Base-by-base conservation (phyloP, 2,888 invertebrate genomes). In the Lissonota sp. region DNA sequence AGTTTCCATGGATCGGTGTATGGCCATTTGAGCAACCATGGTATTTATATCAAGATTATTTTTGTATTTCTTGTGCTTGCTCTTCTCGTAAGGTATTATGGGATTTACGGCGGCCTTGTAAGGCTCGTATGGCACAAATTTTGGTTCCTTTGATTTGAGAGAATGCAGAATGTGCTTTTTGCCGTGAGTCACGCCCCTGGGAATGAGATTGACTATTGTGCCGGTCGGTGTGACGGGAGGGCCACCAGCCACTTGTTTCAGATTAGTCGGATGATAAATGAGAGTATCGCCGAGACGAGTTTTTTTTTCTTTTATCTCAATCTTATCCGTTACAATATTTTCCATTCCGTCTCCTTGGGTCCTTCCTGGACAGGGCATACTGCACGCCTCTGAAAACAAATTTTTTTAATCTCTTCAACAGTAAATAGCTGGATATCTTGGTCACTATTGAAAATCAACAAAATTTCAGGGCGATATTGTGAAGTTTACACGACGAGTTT, bases 61-160 rank as follows among this genome's bases (percentile, higher is more conserved):
- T 86, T 90, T 93, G 1, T 88, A 89, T 88, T 93, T 93, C 70
- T 86, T 90, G 16, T 90, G 88, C 67, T 93, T 92, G 39, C 44
- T 73, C 81, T 93, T 91, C 82, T 92, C 92, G 46, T 85, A 84
- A 0, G 95, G 94, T 16, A 95, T 93, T 82, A 97, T 96, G 6
- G 97, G 96, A 89, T 96, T 96, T 0, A 97, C 96, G 66, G 97
- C 97, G 12, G 96, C 97, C 88, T 97, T 95, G 89, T 97, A 98
- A 0, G 98, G 98, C 89, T 98, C 98, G 86, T 97, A 97, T 0
- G 98, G 98, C 46, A 98, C 95, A 92, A 97, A 98, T 90, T 96
- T 97, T 0, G 97, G 97, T 84, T 96, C 96, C 87, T 94, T 94
- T 0, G 93, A 92, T 88, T 95, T 95, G 8, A 94, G 92, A 66